Conservation (phyloP, 2,888 invertebrate genomes). For the Aphrophora alni region DNA sequence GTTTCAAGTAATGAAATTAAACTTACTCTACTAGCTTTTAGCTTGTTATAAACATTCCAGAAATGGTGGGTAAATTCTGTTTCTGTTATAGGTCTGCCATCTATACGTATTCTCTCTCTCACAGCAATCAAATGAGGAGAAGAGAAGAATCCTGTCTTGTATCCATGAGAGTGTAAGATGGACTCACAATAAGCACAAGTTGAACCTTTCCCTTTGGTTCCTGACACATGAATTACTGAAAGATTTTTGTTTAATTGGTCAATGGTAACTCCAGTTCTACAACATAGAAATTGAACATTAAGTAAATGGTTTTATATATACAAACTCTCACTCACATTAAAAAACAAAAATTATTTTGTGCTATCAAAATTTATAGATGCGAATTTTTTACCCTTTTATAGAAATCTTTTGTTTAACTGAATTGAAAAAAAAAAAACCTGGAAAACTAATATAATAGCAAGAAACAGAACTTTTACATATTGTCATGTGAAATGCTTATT, state of each 20-base stretch:
- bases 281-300: constrained; percentile 45
- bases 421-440: background rate
- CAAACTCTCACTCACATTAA: background rate
- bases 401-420: background rate
- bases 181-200: constrained; percentile 93
- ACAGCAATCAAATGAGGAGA: constrained; percentile 95
- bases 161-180: constrained; percentile 82
- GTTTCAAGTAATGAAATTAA: no score
- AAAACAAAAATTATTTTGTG: background rate
- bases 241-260: constrained; percentile 66
- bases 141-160: constrained; percentile 91
- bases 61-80: constrained; percentile 79
- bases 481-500: no score
- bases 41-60: constrained; percentile 75
- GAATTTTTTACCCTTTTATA: no score
- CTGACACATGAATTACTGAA: constrained; percentile 92
- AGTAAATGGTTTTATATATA: background rate
- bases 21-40: constrained; percentile 62
- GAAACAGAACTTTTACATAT: no score
- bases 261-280: constrained; percentile 68
- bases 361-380: no score
- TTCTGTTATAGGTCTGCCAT: constrained; percentile 79
- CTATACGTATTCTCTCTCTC: constrained; percentile 88
- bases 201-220: constrained; percentile 98
- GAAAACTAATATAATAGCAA: no score